These are phyloP conservation scores for Pelodiscus sinensis DNA, from an alignment of 2,113 vertebrate genomes.

Conservation along the genomic window DNA sequence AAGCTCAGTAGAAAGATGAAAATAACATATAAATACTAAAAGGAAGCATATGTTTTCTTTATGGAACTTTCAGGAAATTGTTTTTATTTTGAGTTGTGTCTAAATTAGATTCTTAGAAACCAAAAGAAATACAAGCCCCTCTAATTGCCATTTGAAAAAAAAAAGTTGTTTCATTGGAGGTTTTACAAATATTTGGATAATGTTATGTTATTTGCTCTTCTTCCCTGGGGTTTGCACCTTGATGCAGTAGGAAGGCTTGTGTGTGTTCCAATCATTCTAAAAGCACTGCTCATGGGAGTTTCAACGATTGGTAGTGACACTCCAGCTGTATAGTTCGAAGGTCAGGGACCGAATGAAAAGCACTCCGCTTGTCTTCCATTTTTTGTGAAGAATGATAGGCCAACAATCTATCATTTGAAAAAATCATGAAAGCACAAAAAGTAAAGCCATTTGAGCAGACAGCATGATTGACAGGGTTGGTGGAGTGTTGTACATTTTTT, in stretches of 20 bases:
- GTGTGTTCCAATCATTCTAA: neutral
- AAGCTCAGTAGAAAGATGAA: slow-evolving; percentile 45
- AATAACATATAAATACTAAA: slow-evolving; percentile 42
- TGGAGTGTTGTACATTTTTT: neutral
- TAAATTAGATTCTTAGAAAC: slow-evolving; percentile 62
- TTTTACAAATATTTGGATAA: neutral
- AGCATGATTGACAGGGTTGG: neutral
- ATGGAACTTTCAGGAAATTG: slow-evolving; percentile 59
- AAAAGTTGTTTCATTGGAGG: slow-evolving; percentile 42
- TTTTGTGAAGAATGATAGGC: neutral
- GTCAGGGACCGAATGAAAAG: neutral
- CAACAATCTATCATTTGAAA: neutral
- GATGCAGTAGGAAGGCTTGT: neutral
- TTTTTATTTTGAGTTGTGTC: slow-evolving; percentile 65
- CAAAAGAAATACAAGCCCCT: slow-evolving; percentile 61
- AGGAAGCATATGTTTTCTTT: slow-evolving; percentile 62
- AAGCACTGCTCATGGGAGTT: neutral
- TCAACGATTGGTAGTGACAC: neutral
- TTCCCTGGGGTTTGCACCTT: neutral
- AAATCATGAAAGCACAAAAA: neutral
- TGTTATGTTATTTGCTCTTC: neutral
- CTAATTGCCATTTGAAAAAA: slow-evolving; percentile 55
- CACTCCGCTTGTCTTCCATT: neutral
- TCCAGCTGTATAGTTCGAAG: neutral
- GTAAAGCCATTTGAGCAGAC: neutral